Conservation (phyloP, 2,797 vertebrate species). For the Tokudaia tokunoshimensis region DNA sequence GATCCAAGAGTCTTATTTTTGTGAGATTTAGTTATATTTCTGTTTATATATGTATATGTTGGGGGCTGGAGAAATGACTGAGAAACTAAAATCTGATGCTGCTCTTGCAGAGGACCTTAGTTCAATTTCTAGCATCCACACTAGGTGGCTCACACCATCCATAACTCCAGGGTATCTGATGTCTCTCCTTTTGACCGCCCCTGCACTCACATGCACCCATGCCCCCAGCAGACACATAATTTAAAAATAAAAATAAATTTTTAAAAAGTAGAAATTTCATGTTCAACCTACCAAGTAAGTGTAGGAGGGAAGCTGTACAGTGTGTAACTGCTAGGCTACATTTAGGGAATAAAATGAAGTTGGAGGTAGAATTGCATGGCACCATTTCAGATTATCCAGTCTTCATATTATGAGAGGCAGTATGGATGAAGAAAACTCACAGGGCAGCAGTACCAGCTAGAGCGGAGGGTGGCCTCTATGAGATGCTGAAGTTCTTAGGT, state of each 20-base stretch:
- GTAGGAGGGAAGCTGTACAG: background rate
- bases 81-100: background rate
- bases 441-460: background rate
- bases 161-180: background rate
- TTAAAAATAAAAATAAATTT: background rate
- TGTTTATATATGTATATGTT: background rate
- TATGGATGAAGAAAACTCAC: background rate
- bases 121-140: too few species aligned
- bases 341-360: background rate
- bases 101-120: background rate
- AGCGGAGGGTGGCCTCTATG: background rate
- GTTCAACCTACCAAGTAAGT: conserved; percentile 53
- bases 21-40: conserved; percentile 24
- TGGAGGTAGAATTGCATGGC: background rate
- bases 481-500: background rate
- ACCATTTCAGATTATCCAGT: conserved; percentile 18
- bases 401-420: background rate
- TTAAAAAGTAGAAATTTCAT: background rate
- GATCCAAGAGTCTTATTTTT: conserved; percentile 31
- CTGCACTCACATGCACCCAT: background rate
- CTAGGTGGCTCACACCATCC: background rate
- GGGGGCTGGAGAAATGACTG: background rate
- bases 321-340: conserved; percentile 30
- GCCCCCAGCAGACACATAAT: background rate
- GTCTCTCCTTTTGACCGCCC: background rate